Conservation (phyloP, 2,888 invertebrate species). For the Nomada fabriciana region DNA sequence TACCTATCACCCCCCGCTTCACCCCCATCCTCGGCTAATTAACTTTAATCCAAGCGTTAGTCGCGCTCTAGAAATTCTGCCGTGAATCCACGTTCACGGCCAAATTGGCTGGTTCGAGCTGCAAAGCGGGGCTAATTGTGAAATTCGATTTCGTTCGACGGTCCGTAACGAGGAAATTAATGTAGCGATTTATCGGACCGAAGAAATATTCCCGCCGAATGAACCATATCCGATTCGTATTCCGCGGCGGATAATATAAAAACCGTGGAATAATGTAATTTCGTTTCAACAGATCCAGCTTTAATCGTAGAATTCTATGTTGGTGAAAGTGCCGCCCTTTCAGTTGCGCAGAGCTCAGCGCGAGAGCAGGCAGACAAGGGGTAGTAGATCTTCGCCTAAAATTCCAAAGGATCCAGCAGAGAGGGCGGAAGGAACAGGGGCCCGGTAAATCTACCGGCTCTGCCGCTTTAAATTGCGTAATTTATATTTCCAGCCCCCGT, state of each 20-base stretch:
- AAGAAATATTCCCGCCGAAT: conserved; percentile 42
- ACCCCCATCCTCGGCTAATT: conserved; percentile 41
- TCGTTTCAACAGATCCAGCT: background rate
- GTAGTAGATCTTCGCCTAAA: conserved; percentile 29
- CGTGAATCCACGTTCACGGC: background rate
- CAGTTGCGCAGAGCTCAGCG: background rate
- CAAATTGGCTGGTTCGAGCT: conserved; percentile 27
- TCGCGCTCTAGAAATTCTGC: conserved; percentile 42
- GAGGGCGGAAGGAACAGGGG: conserved; percentile 34
- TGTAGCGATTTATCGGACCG: conserved; percentile 34
- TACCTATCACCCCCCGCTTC: background rate
- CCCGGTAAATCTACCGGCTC: conserved; percentile 69
- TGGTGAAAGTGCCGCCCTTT: background rate
- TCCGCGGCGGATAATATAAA: background rate
- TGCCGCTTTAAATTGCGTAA: conserved; percentile 75
- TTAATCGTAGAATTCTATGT: background rate
- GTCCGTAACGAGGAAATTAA: conserved; percentile 45
- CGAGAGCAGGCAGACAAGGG: conserved; percentile 37
- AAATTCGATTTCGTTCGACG: conserved; percentile 49
- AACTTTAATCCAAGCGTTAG: conserved; percentile 45
- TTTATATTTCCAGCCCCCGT: conserved; percentile 73
- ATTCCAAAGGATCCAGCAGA: conserved; percentile 45
- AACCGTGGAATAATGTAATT: background rate
- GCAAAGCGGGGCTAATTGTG: conserved; percentile 48
- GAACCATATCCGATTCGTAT: background rate